Percentiles rank a stretch among this genome's conserved stretches.
Conservation (phyloP, 2,113 vertebrate genomes). For the Toxotes chatareus region DNA sequence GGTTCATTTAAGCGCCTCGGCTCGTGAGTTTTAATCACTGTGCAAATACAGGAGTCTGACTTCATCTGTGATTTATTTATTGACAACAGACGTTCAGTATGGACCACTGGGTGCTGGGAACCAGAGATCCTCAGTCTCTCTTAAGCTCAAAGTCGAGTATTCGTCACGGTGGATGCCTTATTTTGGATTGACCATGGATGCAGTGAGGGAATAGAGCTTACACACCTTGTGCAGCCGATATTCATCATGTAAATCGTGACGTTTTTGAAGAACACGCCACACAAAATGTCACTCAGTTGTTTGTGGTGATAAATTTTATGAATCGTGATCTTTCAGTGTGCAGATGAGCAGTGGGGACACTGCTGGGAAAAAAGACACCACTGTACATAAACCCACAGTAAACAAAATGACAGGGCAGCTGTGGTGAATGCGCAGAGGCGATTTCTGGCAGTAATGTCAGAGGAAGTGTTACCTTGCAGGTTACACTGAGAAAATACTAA, state of each 20-base stretch:
- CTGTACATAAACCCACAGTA: neutral
- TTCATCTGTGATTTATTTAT: slow-evolving; percentile 92
- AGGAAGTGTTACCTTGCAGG: neutral
- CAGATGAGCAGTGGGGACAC: neutral
- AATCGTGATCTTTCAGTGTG: neutral
- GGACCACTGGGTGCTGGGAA: slow-evolving; percentile 59
- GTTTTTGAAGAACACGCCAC: neutral
- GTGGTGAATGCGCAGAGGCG: neutral
- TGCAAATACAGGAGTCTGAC: slow-evolving; percentile 90
- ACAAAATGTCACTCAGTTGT: neutral
- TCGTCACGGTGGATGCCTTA: slow-evolving; percentile 18
- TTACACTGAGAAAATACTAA: neutral
- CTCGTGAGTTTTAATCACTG: slow-evolving; percentile 94
- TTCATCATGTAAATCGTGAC: neutral
- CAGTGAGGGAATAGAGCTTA: slow-evolving; percentile 12
- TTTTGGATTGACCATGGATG: slow-evolving; percentile 20
- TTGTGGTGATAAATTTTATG: neutral
- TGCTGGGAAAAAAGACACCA: neutral
- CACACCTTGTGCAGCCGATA: neutral
- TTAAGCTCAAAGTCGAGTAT: neutral
- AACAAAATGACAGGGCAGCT: neutral
- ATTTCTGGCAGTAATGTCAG: neutral
- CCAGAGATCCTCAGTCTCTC: slow-evolving; percentile 15
- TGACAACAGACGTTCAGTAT: slow-evolving; percentile 84
- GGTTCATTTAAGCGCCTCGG: slow-evolving; percentile 82